These are phyloP conservation scores for Pseudomugil gertrudae DNA, from an alignment of 2,797 vertebrate genomes.

Conservation along the genomic window DNA sequence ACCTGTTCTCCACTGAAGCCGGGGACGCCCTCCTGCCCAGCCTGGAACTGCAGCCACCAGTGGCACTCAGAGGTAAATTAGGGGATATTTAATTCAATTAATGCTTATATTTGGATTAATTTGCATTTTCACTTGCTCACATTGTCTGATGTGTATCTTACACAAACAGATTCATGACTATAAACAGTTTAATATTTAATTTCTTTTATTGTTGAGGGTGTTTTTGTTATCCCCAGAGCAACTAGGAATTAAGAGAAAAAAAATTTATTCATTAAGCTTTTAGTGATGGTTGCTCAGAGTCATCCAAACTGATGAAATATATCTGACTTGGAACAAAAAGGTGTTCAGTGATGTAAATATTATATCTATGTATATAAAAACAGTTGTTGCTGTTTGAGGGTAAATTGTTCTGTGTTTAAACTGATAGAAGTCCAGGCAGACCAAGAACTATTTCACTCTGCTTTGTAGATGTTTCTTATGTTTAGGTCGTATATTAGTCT, in stretches of 20 bases:
- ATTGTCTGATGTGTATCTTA: neutral
- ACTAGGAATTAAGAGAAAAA: neutral
- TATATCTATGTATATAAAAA: neutral
- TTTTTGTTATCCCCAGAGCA: neutral
- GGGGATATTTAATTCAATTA: no score
- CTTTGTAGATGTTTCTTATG: neutral
- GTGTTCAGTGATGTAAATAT: neutral
- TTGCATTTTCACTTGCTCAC: neutral
- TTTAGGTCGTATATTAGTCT: neutral
- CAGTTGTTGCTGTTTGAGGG: no score
- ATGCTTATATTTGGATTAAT: neutral
- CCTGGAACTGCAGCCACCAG: conserved; percentile 84
- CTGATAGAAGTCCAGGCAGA: neutral
- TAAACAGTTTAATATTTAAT: no score
- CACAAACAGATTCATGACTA: neutral
- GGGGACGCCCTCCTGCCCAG: conserved; percentile 83
- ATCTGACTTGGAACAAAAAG: neutral
- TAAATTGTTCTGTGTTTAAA: no score
- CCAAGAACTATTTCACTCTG: neutral
- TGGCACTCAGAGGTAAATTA: conserved; percentile 87
- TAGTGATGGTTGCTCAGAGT: neutral
- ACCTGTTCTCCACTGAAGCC: conserved; percentile 82
- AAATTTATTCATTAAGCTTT: neutral
- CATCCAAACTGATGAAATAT: neutral
- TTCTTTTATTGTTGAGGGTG: neutral